Base-by-base conservation (phyloP, 2,888 invertebrate genomes). In the Zootermopsis nevadensis region DNA sequence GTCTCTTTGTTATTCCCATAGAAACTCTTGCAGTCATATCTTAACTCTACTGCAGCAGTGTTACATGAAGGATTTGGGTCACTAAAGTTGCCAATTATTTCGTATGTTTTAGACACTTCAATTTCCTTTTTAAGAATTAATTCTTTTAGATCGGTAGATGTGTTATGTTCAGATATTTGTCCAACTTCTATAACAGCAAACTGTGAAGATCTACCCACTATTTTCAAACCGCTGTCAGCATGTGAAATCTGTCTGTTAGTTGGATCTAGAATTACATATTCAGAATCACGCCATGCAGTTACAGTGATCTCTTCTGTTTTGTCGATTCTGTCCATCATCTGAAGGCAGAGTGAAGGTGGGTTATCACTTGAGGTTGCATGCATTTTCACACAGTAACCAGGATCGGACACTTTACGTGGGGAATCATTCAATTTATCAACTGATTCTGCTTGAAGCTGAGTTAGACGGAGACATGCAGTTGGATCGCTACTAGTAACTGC, bases 1-100 rank as follows among this genome's bases (percentile, higher is more conserved):
- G 91, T 91, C 86, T 93, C 93, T 87, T 92, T 93, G 86, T 93
- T 93, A 84, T 91, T 91, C 83, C 91, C 91, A 88, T 92, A 92
- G 88, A 93, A 93, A 88, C 93, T 93, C 86, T 93, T 91, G 85
- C 91, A 91, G 84, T 91, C 91, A n/a, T n/a, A n/a, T 53, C 53
- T 74, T 88, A 88, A 35, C 30, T 33, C 19, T 88, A 87, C 77
- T 12, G 85, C 83, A 60, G 86, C 84, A 30, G 83, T 84, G 77
- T 82, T 84, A 38, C 85, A 84, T 15, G 84, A 35, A 33, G 77
- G 38, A 31, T 80, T 83, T 83, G 66, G 42, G 27, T 84, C 85
- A 60, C 85, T 86, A 80, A 86, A 84, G 82, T 86, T 88, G n/a
- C 87, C 87, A 82, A 86, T 85, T 7, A 87, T 86, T 82, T 86